These are phyloP conservation scores for Muschampia plurimacula DNA, from an alignment of 2,888 invertebrate species.

Conservation along the genomic window DNA sequence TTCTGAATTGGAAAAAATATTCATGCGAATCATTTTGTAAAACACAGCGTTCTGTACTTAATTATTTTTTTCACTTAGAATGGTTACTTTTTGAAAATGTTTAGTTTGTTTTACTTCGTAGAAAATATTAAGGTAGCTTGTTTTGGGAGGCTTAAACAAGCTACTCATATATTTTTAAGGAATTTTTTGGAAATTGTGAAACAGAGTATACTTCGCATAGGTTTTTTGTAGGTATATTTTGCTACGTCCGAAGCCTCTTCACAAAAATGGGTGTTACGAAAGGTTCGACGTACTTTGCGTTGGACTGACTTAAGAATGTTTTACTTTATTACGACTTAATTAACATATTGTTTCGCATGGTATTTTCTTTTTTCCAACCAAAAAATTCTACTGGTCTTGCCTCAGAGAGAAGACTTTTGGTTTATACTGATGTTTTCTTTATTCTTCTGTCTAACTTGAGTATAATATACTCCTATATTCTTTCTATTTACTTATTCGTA, in stretches of 20 bases:
- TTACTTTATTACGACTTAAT: too few relatives aligned
- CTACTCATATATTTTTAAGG: constrained; percentile 4
- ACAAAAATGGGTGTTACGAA: neutral
- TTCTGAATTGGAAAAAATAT: neutral
- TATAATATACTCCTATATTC: too few relatives aligned
- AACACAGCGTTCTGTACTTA: neutral
- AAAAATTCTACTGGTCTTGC: too few relatives aligned
- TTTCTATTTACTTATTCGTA: too few relatives aligned
- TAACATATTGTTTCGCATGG: too few relatives aligned
- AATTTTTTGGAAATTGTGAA: neutral
- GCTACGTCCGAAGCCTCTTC: neutral
- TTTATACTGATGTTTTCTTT: too few relatives aligned
- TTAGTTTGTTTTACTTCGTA: neutral
- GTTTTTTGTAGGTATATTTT: constrained; percentile 2
- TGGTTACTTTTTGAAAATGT: neutral
- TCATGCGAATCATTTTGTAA: neutral
- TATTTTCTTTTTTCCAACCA: too few relatives aligned
- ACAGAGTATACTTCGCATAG: neutral
- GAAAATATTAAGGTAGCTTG: too few relatives aligned
- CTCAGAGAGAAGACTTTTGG: too few relatives aligned
- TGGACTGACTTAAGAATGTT: too few relatives aligned
- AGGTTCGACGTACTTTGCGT: too few relatives aligned
- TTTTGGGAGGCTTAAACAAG: neutral
- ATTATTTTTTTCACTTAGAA: neutral
- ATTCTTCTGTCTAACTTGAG: too few relatives aligned